These are phyloP conservation scores for Sclerodermus sp. DNA, from an alignment of 2,888 invertebrate species.

Conservation along the genomic window DNA sequence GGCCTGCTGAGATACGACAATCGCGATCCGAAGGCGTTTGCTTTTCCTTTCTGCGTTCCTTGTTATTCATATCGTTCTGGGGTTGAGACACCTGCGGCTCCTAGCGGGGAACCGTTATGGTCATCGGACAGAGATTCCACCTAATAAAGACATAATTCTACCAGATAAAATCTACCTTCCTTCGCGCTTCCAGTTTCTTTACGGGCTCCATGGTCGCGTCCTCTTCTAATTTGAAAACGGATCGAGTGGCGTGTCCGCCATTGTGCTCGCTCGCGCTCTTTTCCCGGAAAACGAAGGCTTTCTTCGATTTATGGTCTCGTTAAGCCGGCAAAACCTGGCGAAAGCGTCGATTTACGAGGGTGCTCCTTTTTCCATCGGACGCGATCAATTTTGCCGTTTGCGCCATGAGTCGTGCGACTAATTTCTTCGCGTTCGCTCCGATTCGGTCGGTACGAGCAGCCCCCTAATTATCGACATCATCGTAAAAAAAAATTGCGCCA, in stretches of 20 bases:
- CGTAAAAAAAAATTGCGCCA: too few species aligned
- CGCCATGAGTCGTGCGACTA: too few species aligned
- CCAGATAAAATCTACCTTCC: conserved; percentile 41
- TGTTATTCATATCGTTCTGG: background rate
- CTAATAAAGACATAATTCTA: conserved; percentile 53
- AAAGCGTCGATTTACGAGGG: background rate
- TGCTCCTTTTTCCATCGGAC: background rate
- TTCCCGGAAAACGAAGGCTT: conserved; percentile 22
- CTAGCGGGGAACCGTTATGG: conserved; percentile 38
- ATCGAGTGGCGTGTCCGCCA: conserved; percentile 30
- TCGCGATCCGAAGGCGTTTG: background rate
- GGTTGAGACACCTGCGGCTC: conserved; percentile 38
- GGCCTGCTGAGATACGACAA: background rate
- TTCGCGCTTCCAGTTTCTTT: conserved; percentile 36
- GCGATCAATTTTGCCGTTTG: too few species aligned
- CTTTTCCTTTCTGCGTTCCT: background rate
- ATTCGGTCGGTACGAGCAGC: too few species aligned
- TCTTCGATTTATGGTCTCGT: conserved; percentile 30
- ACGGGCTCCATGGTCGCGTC: conserved; percentile 27
- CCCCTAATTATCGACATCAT: too few species aligned
- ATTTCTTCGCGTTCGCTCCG: too few species aligned
- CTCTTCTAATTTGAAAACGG: conserved; percentile 34
- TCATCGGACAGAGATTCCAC: conserved; percentile 42
- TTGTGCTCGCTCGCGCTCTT: conserved; percentile 16
- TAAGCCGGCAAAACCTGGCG: conserved; percentile 15